Conservation (phyloP, 2,797 vertebrate species). For the Takifugu rubripes region DNA sequence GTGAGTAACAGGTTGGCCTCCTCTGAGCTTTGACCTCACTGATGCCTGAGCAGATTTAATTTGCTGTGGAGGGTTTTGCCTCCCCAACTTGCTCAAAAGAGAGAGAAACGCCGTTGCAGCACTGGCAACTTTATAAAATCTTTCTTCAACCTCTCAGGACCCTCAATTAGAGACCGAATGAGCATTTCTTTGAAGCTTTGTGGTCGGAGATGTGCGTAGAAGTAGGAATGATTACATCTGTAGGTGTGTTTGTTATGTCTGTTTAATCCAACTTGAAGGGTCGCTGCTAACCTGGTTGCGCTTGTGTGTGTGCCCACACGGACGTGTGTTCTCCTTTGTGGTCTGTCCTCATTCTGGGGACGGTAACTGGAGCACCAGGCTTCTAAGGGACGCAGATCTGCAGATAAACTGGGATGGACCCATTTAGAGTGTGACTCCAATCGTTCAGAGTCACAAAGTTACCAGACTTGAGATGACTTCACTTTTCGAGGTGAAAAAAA, state of each 20-base stretch:
- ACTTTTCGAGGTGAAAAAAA: no score
- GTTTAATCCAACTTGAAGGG: not conserved
- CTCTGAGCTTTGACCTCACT: constrained; percentile 3
- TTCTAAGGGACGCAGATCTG: constrained; percentile 38
- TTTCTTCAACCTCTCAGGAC: constrained; percentile 38
- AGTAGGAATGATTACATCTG: constrained; percentile 1
- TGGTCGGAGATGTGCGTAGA: not conserved
- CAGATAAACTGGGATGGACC: constrained; percentile 22
- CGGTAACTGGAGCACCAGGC: constrained; percentile 59
- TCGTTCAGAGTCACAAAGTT: not conserved
- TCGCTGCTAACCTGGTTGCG: not conserved
- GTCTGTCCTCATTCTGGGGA: constrained; percentile 58
- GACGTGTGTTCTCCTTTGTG: constrained; percentile 51
- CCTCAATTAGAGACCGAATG: constrained; percentile 47
- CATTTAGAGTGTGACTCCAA: constrained; percentile 22
- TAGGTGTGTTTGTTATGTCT: not conserved
- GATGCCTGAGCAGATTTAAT: constrained; percentile 2
- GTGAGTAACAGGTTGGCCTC: constrained; percentile 57
- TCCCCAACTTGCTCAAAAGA: not conserved
- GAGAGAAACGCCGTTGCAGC: constrained; percentile 27
- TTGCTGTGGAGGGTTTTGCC: constrained; percentile 6
- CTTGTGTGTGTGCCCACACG: constrained; percentile 1
- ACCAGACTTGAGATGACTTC: no score
- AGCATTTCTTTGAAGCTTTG: constrained; percentile 31
- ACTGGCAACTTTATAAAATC: constrained; percentile 46